phyloP scores from a whole-genome alignment of 2,888 invertebrate genomes.

The Lepidonotus clava region DNA sequence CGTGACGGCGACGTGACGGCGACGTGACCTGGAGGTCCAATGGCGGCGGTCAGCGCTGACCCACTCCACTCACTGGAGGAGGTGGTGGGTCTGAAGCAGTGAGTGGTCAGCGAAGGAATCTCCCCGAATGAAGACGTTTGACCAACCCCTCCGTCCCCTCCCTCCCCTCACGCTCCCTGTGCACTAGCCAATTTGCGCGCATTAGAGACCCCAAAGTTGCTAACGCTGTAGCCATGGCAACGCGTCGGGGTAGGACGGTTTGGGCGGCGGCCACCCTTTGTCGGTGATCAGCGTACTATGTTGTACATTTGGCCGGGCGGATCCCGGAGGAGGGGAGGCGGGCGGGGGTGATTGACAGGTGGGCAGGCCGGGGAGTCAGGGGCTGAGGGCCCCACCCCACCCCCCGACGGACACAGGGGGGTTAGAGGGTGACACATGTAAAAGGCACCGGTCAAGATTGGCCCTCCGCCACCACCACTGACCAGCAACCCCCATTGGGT shows the following conservation, averaged over 20 bases:
- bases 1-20: not conserved
- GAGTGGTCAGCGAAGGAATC: no score
- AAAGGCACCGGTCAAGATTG: conserved; percentile 7
- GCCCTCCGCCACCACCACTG: not conserved
- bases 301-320: conserved; percentile 16
- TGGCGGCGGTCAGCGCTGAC: no score
- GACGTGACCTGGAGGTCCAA: not conserved
- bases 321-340: not conserved
- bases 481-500: no score
- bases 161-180: not conserved
- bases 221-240: conserved; percentile 42
- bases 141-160: not conserved
- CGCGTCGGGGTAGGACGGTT: conserved; percentile 34
- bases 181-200: conserved; percentile 50
- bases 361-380: not conserved
- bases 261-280: not conserved
- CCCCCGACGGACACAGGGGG: conserved; percentile 8
- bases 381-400: conserved; percentile 3
- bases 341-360: conserved; percentile 39
- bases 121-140: conserved; percentile 44
- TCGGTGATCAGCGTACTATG: conserved; percentile 48
- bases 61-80: no score
- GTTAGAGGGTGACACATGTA: conserved; percentile 33
- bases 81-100: no score
- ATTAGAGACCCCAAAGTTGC: conserved; percentile 42